phyloP scores from a whole-genome alignment of 2,888 invertebrate genomes.

The Protophormia terraenovae region DNA sequence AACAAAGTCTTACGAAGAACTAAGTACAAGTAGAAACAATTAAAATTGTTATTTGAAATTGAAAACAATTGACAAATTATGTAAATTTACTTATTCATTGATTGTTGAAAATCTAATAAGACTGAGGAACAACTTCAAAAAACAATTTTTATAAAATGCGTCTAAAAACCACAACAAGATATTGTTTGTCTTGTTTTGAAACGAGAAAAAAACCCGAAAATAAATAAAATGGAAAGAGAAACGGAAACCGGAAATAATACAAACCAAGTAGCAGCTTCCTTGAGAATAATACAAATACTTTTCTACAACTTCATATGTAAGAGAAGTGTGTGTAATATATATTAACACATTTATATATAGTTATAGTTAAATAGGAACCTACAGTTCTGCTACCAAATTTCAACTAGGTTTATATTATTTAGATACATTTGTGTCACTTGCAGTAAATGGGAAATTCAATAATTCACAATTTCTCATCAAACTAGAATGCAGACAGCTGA shows the following conservation, averaged over 20 bases:
- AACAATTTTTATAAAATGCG: not conserved
- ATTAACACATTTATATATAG: no score
- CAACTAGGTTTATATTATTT: no score
- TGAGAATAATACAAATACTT: not conserved
- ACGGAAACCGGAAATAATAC: slow-evolving; percentile 66
- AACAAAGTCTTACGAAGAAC: slow-evolving; percentile 32
- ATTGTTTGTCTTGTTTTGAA: not conserved
- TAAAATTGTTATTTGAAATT: slow-evolving; percentile 76
- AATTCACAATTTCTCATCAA: no score
- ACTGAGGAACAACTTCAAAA: slow-evolving; percentile 3
- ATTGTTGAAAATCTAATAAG: slow-evolving; percentile 46
- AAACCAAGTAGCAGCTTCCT: slow-evolving; percentile 66
- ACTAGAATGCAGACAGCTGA: no score
- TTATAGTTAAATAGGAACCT: no score
- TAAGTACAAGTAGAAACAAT: slow-evolving; percentile 49
- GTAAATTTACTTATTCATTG: slow-evolving; percentile 74
- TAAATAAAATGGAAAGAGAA: not conserved
- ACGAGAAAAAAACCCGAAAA: not conserved
- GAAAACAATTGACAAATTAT: slow-evolving; percentile 80
- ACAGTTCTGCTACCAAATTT: no score
- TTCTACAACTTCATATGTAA: not conserved
- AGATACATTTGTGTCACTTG: no score
- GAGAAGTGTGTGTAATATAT: not conserved
- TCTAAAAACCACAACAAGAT: slow-evolving; percentile 15
- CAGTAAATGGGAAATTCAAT: no score